These are phyloP conservation scores for Coelopa pilipes DNA, from an alignment of 2,888 invertebrate genomes.

Conservation along the genomic window DNA sequence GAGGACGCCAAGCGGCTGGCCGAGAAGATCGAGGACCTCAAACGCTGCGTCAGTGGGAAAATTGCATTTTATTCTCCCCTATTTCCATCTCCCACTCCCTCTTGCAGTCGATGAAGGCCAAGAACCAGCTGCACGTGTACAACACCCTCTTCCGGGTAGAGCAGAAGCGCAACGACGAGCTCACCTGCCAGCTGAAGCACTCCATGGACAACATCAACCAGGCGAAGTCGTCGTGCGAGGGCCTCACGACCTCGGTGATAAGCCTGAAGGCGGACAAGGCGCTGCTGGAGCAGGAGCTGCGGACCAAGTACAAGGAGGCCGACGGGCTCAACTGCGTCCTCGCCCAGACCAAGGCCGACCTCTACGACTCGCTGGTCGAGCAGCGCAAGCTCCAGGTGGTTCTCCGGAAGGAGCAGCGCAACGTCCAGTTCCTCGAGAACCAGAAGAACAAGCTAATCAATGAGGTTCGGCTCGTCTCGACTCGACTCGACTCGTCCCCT, in stretches of 20 bases:
- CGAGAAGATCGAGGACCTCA: slow-evolving; percentile 48
- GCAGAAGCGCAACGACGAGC: slow-evolving; percentile 57
- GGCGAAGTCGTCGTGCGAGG: slow-evolving; percentile 50
- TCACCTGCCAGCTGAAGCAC: slow-evolving; percentile 52
- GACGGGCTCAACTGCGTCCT: slow-evolving; percentile 47
- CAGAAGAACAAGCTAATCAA: slow-evolving; percentile 52
- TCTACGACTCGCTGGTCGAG: slow-evolving; percentile 50
- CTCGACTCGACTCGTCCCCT: too few relatives aligned
- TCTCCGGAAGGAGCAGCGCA: slow-evolving; percentile 50
- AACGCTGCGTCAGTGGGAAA: slow-evolving; percentile 51
- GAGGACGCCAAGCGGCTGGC: slow-evolving; percentile 54
- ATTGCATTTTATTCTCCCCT: not conserved
- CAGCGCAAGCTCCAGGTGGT: slow-evolving; percentile 49
- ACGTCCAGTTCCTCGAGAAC: slow-evolving; percentile 47
- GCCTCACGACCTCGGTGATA: slow-evolving; percentile 48
- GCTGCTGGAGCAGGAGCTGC: slow-evolving; percentile 49
- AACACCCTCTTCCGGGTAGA: slow-evolving; percentile 58
- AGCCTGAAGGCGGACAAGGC: slow-evolving; percentile 51
- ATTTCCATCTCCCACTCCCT: not conserved
- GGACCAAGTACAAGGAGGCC: slow-evolving; percentile 39
- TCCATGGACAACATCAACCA: slow-evolving; percentile 48
- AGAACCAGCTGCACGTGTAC: slow-evolving; percentile 57
- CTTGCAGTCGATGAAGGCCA: slow-evolving; percentile 50
- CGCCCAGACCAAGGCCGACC: slow-evolving; percentile 49
- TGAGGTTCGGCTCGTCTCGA: slow-evolving; percentile 49